Evolutionary conservation across 1,140 invertebrate genomes (phyloP).

Genomic region (Hyphantria cunea): DNA sequence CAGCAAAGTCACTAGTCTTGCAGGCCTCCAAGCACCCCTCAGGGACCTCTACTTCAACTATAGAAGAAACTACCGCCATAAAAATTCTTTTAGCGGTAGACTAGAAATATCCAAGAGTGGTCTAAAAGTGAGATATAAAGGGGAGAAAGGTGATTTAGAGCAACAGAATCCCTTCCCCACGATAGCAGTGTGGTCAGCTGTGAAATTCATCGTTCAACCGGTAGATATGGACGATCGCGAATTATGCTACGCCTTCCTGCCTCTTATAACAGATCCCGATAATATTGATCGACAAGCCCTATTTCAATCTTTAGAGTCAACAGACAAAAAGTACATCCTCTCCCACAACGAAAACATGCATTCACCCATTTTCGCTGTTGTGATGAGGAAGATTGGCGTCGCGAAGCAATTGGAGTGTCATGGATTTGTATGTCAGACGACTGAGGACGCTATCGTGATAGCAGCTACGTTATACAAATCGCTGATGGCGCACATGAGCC

Average conservation of each 20-base stretch:
- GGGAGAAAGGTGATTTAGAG: constrained; percentile 80
- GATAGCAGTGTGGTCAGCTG: constrained; percentile 95
- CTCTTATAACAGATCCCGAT: constrained; percentile 92
- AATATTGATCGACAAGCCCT: constrained; percentile 88
- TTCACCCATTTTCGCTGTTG: constrained; percentile 94
- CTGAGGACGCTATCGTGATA: constrained; percentile 94
- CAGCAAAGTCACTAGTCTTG: constrained; percentile 90
- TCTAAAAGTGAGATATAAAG: constrained; percentile 84
- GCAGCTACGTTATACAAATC: constrained; percentile 94
- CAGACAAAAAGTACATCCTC: constrained; percentile 82
- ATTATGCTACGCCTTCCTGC: constrained; percentile 89
- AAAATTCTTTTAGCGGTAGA: constrained; percentile 79
- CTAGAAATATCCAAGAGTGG: constrained; percentile 88
- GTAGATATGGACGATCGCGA: constrained; percentile 73
- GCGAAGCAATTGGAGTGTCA: constrained; percentile 93
- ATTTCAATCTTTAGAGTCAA: constrained; percentile 82
- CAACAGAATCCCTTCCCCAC: constrained; percentile 91
- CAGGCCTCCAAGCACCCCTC: constrained; percentile 91
- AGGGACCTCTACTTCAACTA: constrained; percentile 89
- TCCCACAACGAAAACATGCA: constrained; percentile 83
- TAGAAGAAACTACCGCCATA: constrained; percentile 77
- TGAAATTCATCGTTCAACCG: constrained; percentile 87
- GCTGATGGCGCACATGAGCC: constrained; percentile 89
- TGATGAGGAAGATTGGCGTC: constrained; percentile 91
- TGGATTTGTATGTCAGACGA: constrained; percentile 92